Conservation (phyloP, 2,797 vertebrate genomes). For the Ataeniobius toweri region DNA sequence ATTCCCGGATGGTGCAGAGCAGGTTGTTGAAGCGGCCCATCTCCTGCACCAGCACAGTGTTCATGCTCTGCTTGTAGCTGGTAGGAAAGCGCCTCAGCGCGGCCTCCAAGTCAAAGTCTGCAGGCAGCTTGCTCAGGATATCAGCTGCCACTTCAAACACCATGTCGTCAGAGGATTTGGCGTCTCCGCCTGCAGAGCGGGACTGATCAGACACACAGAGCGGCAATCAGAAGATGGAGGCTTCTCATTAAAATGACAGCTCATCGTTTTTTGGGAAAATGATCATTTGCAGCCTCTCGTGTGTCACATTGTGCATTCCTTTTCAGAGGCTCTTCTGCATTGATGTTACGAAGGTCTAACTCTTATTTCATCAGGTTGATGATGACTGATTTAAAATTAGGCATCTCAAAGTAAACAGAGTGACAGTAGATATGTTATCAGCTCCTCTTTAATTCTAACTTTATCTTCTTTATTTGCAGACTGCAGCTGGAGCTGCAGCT, state of each 20-base stretch:
- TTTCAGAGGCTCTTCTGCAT: conserved; percentile 19
- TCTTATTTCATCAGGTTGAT: conserved; percentile 36
- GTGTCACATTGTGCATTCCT: conserved; percentile 51
- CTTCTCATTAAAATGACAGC: conserved; percentile 28
- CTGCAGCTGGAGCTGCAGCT: conserved; percentile 11
- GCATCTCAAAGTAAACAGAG: conserved; percentile 19
- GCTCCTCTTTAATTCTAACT: conserved; percentile 15
- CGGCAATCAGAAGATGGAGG: conserved; percentile 36
- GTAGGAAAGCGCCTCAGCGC: conserved; percentile 87
- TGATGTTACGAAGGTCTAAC: conserved; percentile 31
- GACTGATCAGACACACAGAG: conserved; percentile 76
- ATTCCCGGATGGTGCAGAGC: conserved; percentile 81
- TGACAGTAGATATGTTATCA: conserved; percentile 8
- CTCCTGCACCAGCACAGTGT: conserved; percentile 91
- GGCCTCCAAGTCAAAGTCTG: conserved; percentile 84
- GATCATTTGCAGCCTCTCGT: conserved; percentile 43
- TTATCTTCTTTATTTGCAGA: conserved; percentile 13
- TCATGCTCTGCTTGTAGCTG: conserved; percentile 90
- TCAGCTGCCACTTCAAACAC: conserved; percentile 88
- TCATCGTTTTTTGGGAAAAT: conserved; percentile 34
- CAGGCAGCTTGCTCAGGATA: conserved; percentile 87
- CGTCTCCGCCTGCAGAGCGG: conserved; percentile 79
- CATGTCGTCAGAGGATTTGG: conserved; percentile 86
- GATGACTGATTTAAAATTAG: conserved; percentile 5
- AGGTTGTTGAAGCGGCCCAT: conserved; percentile 92